Evolutionary conservation across 2,888 invertebrate species (phyloP), one percentile per base, ranked within the genome.

Genomic region (Idaea straminata): DNA sequence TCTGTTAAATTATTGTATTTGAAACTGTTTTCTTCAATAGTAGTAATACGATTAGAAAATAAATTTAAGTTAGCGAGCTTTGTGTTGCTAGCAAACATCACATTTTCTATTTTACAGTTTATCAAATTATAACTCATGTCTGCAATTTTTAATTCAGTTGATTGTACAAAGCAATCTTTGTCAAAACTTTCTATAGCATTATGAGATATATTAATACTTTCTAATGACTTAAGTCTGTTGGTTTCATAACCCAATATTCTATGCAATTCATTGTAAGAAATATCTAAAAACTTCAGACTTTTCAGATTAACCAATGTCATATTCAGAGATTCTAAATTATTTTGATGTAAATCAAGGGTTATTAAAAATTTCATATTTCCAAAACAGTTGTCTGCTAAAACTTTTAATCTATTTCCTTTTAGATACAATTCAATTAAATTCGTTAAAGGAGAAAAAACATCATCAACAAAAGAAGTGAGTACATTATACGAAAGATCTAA

Each of bases 121-220:
- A 92, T 86, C 60, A 72, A 73, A 71, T 92, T 92, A 61, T 80
- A 77, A 68, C 86, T 87, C 4, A 92, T 75, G 72, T 91, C 91
- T 0, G 88, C 62, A 0, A 59, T 64, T 67, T 76, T 64, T 36
- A 92, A 77, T 65, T 79, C 77, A 4, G 74, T 71, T 4, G 85
- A 83, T 70, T 82, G 82, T 64, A 77, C 83, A 63, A 91, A 91
- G 69, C 86, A 85, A 68, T 85, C 84, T 0, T 80, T 77, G 58
- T 91, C 88, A 2, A 92, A 64, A 4, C 62, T 67, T 72, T 80
- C 77, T 15, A 92, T 82, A 0, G 62, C 66, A 71, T 91, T 92
- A 69, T 86, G 72, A 0, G 91, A 89, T 57, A 85, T 74, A 65
- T 91, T 91, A 2, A 89, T 65, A 10, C 69, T 59, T 65, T 80